A percentile compares a stretch with the other conserved stretches of the same genome.
Evolutionary conservation across 2,113 vertebrate genomes (phyloP).

Genomic region (Esox niger): DNA sequence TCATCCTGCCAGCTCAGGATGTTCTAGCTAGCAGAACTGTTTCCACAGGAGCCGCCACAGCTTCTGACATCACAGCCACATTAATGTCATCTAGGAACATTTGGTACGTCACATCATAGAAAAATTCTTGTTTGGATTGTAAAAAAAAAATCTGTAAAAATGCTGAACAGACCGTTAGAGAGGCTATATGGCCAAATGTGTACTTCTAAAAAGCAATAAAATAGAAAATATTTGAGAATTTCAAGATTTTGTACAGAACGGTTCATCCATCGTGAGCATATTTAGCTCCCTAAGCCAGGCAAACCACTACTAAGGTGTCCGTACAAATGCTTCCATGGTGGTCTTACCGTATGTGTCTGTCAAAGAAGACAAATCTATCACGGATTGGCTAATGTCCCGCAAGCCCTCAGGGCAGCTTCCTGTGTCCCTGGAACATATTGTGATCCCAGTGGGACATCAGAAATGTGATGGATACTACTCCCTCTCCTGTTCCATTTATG

Average conservation of each 20-base stretch:
- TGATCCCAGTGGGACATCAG: slow-evolving; percentile 52
- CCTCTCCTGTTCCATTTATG: slow-evolving; percentile 36
- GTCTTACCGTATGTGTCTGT: slow-evolving; percentile 14
- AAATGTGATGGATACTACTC: slow-evolving; percentile 42
- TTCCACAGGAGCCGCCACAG: slow-evolving; percentile 22
- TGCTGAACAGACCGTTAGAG: not conserved
- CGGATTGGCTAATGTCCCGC: slow-evolving; percentile 47
- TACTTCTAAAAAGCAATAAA: too few relatives aligned
- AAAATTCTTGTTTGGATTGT: not conserved
- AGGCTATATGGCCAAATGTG: too few relatives aligned
- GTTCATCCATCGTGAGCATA: too few relatives aligned
- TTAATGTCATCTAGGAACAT: too few relatives aligned
- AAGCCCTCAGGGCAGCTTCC: slow-evolving; percentile 30
- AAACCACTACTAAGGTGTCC: too few relatives aligned
- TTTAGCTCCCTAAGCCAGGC: too few relatives aligned
- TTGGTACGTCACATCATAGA: too few relatives aligned
- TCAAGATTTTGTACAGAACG: too few relatives aligned
- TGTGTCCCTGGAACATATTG: slow-evolving; percentile 48
- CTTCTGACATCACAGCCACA: not conserved
- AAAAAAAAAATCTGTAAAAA: not conserved
- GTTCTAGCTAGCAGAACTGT: slow-evolving; percentile 32
- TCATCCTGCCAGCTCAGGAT: slow-evolving; percentile 48
- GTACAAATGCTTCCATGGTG: too few relatives aligned
- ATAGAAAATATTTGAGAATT: too few relatives aligned
- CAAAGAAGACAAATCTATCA: slow-evolving; percentile 59